Evolutionary conservation across 2,113 vertebrate genomes (phyloP).

Genomic region (Narcine bancroftii): DNA sequence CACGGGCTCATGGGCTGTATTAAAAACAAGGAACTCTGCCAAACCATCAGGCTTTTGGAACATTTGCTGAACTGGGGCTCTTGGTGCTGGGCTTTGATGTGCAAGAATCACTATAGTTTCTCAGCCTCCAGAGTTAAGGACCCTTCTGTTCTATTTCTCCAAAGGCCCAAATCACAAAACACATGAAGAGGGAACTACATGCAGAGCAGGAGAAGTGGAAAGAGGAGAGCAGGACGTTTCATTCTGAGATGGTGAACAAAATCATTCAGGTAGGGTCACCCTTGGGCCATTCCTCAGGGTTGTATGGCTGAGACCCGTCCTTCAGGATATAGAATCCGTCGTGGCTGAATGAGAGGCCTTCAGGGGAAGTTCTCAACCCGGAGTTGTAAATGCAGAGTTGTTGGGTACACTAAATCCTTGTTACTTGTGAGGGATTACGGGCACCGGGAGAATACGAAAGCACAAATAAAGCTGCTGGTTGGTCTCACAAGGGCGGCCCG

Average conservation of each 20-base stretch:
- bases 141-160: slow-evolving; percentile 8
- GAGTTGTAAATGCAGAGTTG: not conserved
- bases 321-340: not conserved
- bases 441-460: no score
- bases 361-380: not conserved
- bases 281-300: accelerated
- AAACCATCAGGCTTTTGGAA: no score
- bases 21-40: no score
- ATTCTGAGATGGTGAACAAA: slow-evolving; percentile 53
- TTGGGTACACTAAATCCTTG: no score
- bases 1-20: no score
- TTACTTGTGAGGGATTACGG: no score
- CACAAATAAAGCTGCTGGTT: no score
- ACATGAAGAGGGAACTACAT: slow-evolving; percentile 58
- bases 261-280: slow-evolving; percentile 56
- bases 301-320: not conserved
- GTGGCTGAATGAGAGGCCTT: not conserved
- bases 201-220: slow-evolving; percentile 60
- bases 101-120: no score
- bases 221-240: slow-evolving; percentile 50
- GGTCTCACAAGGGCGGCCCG: no score
- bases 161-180: slow-evolving; percentile 55
- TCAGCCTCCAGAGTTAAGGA: not conserved
- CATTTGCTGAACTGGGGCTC: no score
- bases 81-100: no score